Evolutionary conservation across 2,113 vertebrate species (phyloP), one percentile per base, ranked within the genome.

Genomic region (Calyptommatus sinebrachiatus): DNA sequence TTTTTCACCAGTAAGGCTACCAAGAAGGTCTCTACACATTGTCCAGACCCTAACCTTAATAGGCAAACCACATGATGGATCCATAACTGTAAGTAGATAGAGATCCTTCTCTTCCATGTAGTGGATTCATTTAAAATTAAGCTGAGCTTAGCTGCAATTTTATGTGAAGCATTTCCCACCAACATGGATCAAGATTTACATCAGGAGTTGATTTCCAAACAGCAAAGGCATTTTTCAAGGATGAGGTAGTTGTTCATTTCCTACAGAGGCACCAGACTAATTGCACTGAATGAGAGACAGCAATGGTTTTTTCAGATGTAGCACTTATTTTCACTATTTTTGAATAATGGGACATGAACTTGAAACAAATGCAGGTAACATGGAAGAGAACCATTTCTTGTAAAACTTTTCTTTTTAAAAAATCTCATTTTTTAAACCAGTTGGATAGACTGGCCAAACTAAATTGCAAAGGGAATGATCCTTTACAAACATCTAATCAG

Each of bases 121-220:
- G n/a, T 31, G 76, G 50, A 81, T 76, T 69, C 46, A 74, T 80
- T 73, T 74, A 48, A 60, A 74, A 80, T 80, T 80, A 78, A 50
- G 29, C 26, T 66, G 45, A 31, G 62, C 70, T 50, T 29, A 74
- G 76, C 65, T 68, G 61, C 46, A 57, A 45, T 26, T 0, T 0
- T 21, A 29, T 0, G 0, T 22, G 41, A 6, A 60, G 29, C 0
- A 57, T 71, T 41, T 24, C 77, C 26, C 74, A 75, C 12, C 57
- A 75, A 14, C n/a, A 14, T 8, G 61, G 79, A 68, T 22, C 4
- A 29, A 6, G 57, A 60, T 57, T 83, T 46, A 46, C 67, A 81
- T 82, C 50, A 83, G 81, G 81, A 83, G 41, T 62, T 83, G 50
- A 69, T 78, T 74, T 45, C 76, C 57, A 21, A 72, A 1, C 2